Evolutionary conservation across 2,888 invertebrate genomes (phyloP).

Genomic region (Orchesella flavescens): DNA sequence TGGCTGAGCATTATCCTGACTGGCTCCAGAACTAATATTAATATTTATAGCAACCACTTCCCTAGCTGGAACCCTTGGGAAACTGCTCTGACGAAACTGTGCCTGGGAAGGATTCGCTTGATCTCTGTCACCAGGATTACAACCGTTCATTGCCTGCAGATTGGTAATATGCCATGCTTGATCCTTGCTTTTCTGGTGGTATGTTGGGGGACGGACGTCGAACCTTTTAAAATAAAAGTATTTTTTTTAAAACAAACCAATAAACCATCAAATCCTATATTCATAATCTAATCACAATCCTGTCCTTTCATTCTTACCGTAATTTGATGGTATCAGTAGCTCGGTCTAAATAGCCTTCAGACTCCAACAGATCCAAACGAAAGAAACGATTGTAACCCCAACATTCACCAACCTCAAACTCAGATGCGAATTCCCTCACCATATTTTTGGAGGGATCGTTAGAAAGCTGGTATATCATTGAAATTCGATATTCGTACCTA

Average conservation of each 20-base stretch:
- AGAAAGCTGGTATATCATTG: slow-evolving; percentile 93
- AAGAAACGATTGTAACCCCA: slow-evolving; percentile 98
- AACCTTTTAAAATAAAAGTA: slow-evolving; percentile 79
- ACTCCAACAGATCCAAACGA: slow-evolving; percentile 88
- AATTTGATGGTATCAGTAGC: slow-evolving; percentile 88
- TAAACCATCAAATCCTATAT: no score
- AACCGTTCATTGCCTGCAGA: slow-evolving; percentile 79
- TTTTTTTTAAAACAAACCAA: no score
- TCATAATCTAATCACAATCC: no score
- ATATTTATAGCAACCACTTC: slow-evolving; percentile 50
- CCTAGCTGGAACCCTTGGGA: slow-evolving; percentile 37
- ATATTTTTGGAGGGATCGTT: slow-evolving; percentile 89
- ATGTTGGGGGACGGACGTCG: slow-evolving; percentile 94
- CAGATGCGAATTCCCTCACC: slow-evolving; percentile 93
- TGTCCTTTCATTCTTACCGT: no score
- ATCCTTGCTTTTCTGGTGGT: slow-evolving; percentile 93
- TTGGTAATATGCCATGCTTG: slow-evolving; percentile 94
- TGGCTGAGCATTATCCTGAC: slow-evolving; percentile 40
- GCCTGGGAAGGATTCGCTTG: slow-evolving; percentile 28
- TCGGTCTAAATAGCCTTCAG: slow-evolving; percentile 91
- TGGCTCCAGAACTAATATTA: slow-evolving; percentile 45
- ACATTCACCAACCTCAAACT: slow-evolving; percentile 96
- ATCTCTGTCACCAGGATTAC: slow-evolving; percentile 48
- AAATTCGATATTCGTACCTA: slow-evolving; percentile 93
- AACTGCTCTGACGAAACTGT: slow-evolving; percentile 27